Base-by-base conservation (phyloP, 1,140 invertebrate genomes). In the Ectropis grisescens region DNA sequence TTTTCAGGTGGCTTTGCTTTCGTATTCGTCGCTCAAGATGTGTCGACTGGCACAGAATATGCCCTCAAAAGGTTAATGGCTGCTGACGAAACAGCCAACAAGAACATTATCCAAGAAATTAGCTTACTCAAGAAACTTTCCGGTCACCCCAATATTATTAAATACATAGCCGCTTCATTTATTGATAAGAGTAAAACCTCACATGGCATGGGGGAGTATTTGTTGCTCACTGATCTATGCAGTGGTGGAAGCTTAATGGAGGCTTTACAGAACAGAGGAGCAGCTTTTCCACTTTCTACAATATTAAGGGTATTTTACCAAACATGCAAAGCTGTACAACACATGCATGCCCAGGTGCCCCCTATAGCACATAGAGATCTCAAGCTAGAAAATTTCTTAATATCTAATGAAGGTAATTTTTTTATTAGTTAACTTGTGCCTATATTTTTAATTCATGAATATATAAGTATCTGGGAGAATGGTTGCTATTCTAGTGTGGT, bases 1-100 rank as follows among this genome's bases (percentile, higher is more conserved):
- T n/a, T n/a, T n/a, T n/a, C 79, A 97, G 95, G 95, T 87, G 95
- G 95, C 53, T 97, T 94, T 88, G 94, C 94, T 29, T 92, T 95
- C 85, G 95, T 98, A 30, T 98, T 93, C 86, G 90, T 94, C 42
- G 95, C 93, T 47, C 93, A 96, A 87, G 94, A 97, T 86, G 72
- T 92, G 36, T 86, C 88, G 37, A 89, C 87, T 46, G 92, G 93
- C 37, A 93, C 93, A 50, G 93, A 96, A 61, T 97, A 94, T 87
- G 95, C 95, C 54, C 85, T 97, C 41, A 95, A 95, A 87, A 89
- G 90, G 67, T 83, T 94, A 37, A 87, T 93, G 65, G 91, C 91
- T 13, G 88, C 88, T 19, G 91, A 92, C 79, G 90, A 92, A 47
- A 89, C 91, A 56, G 85, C 90, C n/a, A 92, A 90, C 57, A 87